These are phyloP conservation scores for Arbacia lixula DNA, from an alignment of 53 echinoderm and acorn worm genomes.

Conservation along the genomic window DNA sequence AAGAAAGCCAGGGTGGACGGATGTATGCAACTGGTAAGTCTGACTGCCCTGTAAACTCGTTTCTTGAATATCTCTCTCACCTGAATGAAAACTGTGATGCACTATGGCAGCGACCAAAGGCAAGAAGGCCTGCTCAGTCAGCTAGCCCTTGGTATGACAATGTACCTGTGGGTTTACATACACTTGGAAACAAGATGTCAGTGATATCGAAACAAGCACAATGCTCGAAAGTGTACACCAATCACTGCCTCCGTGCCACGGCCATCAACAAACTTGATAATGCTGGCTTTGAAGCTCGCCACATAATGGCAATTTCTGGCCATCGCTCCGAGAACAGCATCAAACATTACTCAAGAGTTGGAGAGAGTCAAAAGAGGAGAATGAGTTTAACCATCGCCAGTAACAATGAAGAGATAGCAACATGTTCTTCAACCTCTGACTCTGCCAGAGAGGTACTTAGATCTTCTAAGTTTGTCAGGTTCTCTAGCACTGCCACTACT, in stretches of 20 bases:
- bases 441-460: not conserved
- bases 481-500: not conserved
- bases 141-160: slow-evolving; percentile 44
- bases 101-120: slow-evolving; percentile 45
- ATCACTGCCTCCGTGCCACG: slow-evolving; percentile 39
- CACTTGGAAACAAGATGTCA: slow-evolving; percentile 41
- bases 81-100: slow-evolving; percentile 42
- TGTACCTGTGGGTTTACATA: slow-evolving; percentile 26
- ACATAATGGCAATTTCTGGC: slow-evolving; percentile 38
- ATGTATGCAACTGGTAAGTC: slow-evolving; percentile 45
- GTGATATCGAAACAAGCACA: slow-evolving; percentile 32
- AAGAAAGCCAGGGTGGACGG: slow-evolving; percentile 39
- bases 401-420: slow-evolving; percentile 4
- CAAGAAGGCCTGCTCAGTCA: slow-evolving; percentile 35
- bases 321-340: slow-evolving; percentile 28
- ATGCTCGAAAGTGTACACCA: slow-evolving; percentile 32
- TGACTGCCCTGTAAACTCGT: slow-evolving; percentile 37
- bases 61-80: slow-evolving; percentile 19
- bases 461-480: not conserved
- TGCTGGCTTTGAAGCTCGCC: slow-evolving; percentile 47
- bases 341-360: slow-evolving; percentile 38
- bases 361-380: slow-evolving; percentile 45
- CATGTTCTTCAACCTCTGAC: slow-evolving; percentile 3
- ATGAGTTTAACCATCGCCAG: slow-evolving; percentile 44
- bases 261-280: slow-evolving; percentile 40